Percentiles rank a stretch among this genome's conserved stretches.
These are phyloP conservation scores for Physocephala rufipes DNA, from an alignment of 2,888 invertebrate genomes.

Conservation along the genomic window DNA sequence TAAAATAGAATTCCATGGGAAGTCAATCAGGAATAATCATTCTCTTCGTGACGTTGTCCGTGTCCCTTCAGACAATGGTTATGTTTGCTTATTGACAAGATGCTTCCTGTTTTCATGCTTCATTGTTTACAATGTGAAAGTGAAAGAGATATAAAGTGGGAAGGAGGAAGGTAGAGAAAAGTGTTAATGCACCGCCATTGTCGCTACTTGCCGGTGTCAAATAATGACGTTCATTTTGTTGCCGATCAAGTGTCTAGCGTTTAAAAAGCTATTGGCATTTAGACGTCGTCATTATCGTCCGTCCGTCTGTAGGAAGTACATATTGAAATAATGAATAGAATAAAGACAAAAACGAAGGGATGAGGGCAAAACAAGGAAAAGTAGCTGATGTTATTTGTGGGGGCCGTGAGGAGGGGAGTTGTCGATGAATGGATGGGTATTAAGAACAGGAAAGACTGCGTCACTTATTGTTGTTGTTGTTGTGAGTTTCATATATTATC, in stretches of 20 bases:
- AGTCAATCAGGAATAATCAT: slow-evolving; percentile 10
- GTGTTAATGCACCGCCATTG: neutral
- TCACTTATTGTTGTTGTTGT: neutral
- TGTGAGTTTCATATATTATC: neutral
- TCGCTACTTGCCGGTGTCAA: slow-evolving; percentile 10
- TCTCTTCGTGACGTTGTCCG: neutral
- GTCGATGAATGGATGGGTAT: neutral
- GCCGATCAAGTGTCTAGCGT: slow-evolving; percentile 27
- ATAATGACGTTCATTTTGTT: slow-evolving; percentile 32
- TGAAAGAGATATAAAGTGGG: too few species aligned
- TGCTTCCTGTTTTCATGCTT: slow-evolving; percentile 34
- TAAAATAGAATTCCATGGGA: slow-evolving; percentile 6
- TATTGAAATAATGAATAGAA: neutral
- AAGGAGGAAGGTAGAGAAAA: too few species aligned
- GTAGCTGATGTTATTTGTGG: too few species aligned
- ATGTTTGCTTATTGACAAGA: slow-evolving; percentile 24
- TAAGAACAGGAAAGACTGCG: slow-evolving; percentile 1
- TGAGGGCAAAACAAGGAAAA: too few species aligned
- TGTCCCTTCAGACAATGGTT: neutral
- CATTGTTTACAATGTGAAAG: slow-evolving; percentile 15
- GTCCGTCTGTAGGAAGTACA: neutral
- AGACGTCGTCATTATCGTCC: neutral
- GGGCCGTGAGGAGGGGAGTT: too few species aligned
- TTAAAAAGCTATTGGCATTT: slow-evolving; percentile 26
- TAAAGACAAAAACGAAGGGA: too few species aligned